Evolutionary conservation across 2,797 vertebrate genomes (phyloP), one percentile per base, ranked within the genome.

Genomic region (Trematomus bernacchii): DNA sequence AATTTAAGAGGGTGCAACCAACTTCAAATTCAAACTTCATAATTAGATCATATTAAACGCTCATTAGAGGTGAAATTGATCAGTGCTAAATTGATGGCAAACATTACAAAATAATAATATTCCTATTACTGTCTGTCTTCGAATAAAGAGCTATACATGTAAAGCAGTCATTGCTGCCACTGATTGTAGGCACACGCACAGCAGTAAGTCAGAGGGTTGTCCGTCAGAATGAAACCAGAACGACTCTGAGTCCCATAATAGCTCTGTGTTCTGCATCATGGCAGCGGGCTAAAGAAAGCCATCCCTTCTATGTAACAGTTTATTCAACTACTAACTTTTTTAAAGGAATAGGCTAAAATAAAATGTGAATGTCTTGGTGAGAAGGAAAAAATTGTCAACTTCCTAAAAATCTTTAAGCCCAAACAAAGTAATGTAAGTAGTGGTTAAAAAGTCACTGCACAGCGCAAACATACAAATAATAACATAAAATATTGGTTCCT

Each of bases 401-500:
- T 13, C 27, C 4, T 33, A 43, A 53, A 54, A 55, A 55, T 19
- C 21, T 30, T 60, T 0, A 8, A 66, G 21, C 23, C 1, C 40
- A 65, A 65, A 44, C 15, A 23, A 37, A 33, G 27, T 11, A 11
- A 59, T 0, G 8, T 7, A 13, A 47, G 5, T 7, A 30, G 19
- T 16, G 33, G 66, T 76, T 55, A 40, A 71, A 7, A 21, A 60
- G 33, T 73, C 64, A 47, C 30, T 54, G 5, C 59, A 30, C 60
- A 48, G 65, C 46, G 1, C 37, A 47, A 57, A 40, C 61, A 61
- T 71, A n/a, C 73, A 75, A 42, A 47, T 47, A 3, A 66, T n/a
- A 44, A 21, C 23, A 66, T 40, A 61, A 73, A 79, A 58, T 42
- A 19, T 37, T n/a, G 15, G 55, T 66, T 79, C 76, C 63, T 80